Conservation (phyloP, 2,797 vertebrate genomes). For the Parambassis ranga region DNA sequence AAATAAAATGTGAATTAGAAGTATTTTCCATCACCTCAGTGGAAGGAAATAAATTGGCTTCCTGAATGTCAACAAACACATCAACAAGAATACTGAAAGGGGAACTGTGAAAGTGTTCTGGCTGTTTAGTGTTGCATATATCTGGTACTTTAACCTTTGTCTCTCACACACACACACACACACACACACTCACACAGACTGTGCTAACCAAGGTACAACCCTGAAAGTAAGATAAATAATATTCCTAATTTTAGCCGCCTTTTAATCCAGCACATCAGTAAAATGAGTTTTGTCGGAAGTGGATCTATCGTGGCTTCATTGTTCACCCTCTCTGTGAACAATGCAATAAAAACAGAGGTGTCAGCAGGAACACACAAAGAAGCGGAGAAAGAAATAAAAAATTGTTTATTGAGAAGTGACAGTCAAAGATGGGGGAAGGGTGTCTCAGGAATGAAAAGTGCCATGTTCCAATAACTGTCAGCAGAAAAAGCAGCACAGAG, state of each 20-base stretch:
- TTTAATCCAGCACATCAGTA: neutral
- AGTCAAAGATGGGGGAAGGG: neutral
- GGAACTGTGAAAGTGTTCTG: neutral
- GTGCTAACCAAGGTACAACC: too few relatives aligned
- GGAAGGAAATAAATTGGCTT: slow-evolving; percentile 38
- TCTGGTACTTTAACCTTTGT: slow-evolving; percentile 29
- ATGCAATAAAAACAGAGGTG: neutral
- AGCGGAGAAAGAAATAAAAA: neutral
- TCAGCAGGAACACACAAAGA: slow-evolving; percentile 10
- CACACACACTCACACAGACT: neutral
- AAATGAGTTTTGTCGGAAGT: slow-evolving; percentile 13
- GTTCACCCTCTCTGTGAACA: slow-evolving; percentile 14
- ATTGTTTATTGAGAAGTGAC: slow-evolving; percentile 28
- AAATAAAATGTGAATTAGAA: slow-evolving; percentile 35
- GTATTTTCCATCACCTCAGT: slow-evolving; percentile 17
- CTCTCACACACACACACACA: slow-evolving; percentile 25
- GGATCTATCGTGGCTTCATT: slow-evolving; percentile 17
- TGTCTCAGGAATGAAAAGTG: neutral
- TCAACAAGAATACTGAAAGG: slow-evolving; percentile 8
- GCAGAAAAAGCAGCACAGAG: slow-evolving; percentile 1
- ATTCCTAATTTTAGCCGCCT: neutral
- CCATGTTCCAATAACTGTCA: neutral
- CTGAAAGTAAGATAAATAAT: slow-evolving; percentile 12
- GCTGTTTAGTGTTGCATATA: neutral
- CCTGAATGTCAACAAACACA: slow-evolving; percentile 48